phyloP scores from a whole-genome alignment of 1,140 invertebrate species.

The Drepana arcuata region DNA sequence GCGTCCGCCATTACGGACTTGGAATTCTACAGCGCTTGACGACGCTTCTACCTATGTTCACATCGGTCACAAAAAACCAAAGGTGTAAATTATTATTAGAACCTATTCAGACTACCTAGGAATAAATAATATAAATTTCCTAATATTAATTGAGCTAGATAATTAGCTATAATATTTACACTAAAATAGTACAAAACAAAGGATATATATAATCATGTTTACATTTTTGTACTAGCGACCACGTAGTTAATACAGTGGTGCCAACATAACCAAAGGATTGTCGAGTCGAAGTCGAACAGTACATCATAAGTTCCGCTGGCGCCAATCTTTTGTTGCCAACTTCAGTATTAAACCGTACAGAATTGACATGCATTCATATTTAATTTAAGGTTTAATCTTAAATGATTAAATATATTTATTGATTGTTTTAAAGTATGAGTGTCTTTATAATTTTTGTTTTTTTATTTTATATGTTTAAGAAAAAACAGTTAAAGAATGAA shows the following conservation, averaged over 20 bases:
- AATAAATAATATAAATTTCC: conserved; percentile 2
- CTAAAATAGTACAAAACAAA: too few species aligned
- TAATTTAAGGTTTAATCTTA: too few species aligned
- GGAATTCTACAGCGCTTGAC: conserved; percentile 63
- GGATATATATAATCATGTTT: too few species aligned
- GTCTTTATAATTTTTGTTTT: too few species aligned
- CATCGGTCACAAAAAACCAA: conserved; percentile 57
- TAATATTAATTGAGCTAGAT: conserved; percentile 3
- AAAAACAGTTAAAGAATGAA: too few species aligned
- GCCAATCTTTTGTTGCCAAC: conserved; percentile 39
- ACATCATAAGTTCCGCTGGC: conserved; percentile 65
- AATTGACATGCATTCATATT: too few species aligned
- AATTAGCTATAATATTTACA: conserved; percentile 5
- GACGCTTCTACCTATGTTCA: conserved; percentile 67
- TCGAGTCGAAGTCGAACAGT: too few species aligned
- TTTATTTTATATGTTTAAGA: too few species aligned
- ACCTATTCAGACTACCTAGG: conserved; percentile 2
- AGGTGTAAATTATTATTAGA: conserved; percentile 18
- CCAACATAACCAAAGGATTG: conserved; percentile 34
- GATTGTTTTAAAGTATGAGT: too few species aligned
- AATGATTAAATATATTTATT: too few species aligned
- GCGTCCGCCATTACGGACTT: conserved; percentile 71
- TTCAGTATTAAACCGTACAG: conserved; percentile 23
- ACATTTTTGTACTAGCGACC: conserved; percentile 63
- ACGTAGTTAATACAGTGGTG: conserved; percentile 58